Percentiles rank a stretch among this genome's conserved stretches.
Conservation (phyloP, 1,140 invertebrate genomes). For the Drosophila rufa region DNA sequence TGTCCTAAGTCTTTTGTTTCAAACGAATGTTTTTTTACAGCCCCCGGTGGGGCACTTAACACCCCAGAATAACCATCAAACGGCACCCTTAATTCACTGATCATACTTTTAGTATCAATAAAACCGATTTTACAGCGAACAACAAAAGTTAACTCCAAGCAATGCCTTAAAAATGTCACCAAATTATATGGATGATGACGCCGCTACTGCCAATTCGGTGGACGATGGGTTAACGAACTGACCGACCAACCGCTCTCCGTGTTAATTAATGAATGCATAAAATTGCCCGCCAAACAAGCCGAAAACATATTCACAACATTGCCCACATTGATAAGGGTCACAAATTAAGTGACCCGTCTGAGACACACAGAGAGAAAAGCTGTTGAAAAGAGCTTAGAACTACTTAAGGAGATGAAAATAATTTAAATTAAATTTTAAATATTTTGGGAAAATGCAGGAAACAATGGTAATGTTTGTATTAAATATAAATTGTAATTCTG, state of each 20-base stretch:
- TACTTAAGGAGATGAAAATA: not conserved
- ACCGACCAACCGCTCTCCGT: slow-evolving; percentile 10
- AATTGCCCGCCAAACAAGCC: slow-evolving; percentile 50
- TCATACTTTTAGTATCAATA: slow-evolving; percentile 55
- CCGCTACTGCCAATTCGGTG: slow-evolving; percentile 34
- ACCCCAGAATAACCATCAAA: slow-evolving; percentile 54
- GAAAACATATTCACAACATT: slow-evolving; percentile 73
- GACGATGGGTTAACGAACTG: slow-evolving; percentile 78
- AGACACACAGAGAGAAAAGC: slow-evolving; percentile 4
- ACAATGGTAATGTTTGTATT: too few relatives aligned
- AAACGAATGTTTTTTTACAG: slow-evolving; percentile 46
- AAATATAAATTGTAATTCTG: too few relatives aligned
- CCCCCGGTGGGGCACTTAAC: slow-evolving; percentile 48
- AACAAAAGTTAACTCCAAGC: slow-evolving; percentile 35
- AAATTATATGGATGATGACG: slow-evolving; percentile 45
- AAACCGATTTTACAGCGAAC: slow-evolving; percentile 67
- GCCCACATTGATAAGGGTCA: slow-evolving; percentile 70
- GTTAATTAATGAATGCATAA: slow-evolving; percentile 77
- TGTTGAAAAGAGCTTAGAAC: not conserved
- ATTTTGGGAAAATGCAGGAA: not conserved
- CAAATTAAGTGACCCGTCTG: slow-evolving; percentile 60
- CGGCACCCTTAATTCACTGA: slow-evolving; percentile 48
- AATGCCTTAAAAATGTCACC: slow-evolving; percentile 46
- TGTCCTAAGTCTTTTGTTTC: slow-evolving; percentile 75
- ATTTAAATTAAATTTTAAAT: not conserved